Base-by-base conservation (phyloP, 2,113 vertebrate genomes). In the Geothlypis trichas region DNA sequence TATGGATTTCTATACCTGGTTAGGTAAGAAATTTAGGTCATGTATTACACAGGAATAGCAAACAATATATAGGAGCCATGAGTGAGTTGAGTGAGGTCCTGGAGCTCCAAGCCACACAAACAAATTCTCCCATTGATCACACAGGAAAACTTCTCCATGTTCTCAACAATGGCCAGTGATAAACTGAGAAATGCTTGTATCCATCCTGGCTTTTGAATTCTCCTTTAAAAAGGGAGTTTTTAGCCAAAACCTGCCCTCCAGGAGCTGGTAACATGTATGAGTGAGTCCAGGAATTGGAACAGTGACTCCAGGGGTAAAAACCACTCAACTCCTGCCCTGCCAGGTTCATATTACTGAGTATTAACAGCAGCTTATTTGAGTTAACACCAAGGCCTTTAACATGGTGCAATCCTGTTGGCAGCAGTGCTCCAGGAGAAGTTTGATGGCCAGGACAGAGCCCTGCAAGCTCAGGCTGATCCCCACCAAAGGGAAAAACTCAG, bases 331-430 rank as follows among this genome's bases (percentile, higher is more conserved):
- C 79, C 51, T 30, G 46, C 63, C 22, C 74, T 90, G 61, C 37
- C 61, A 95, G 69, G 41, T 80, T 90, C 68, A 24, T 63, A 81
- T 94, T 81, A 90, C 67, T 24, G 44, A 93, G 87, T 7, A 80
- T 93, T 93, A 94, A 88, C 86, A 93, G 83, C 68, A 90, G 89
- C 83, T 97, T 93, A 74, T 83, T 74, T 69, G 91, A 93, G 91
- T 95, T 95, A 95, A 81, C 94, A 93, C 84, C 94, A 46, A 86
- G 62, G 78, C 28, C 90, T 87, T 88, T 51, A 66, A 65, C 54
- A 9, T 10, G 15, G 41, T n/a, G 24, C 71, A 69, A 79, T 83
- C 35, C 69, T 69, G 58, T 12, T 51, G 49, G 67, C 54, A 93
- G n/a, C 93, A 79, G 19, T 1, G 67, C 75, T 69, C 55, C 84